These are phyloP conservation scores for Atrichornis clamosus DNA, from an alignment of 2,113 vertebrate genomes.

Conservation along the genomic window DNA sequence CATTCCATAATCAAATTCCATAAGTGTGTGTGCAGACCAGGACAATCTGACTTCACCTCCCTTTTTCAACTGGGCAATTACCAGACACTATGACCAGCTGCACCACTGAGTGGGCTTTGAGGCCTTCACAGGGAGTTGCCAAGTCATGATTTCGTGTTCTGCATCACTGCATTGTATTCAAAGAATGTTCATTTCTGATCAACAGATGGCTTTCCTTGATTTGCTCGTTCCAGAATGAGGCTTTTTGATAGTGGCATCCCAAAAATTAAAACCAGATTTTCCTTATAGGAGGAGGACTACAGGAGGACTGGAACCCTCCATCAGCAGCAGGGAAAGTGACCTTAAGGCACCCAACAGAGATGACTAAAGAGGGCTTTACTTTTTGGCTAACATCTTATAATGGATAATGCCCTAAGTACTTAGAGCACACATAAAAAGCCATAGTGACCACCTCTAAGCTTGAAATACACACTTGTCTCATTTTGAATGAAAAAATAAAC, in stretches of 20 bases:
- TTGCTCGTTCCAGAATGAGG: neutral
- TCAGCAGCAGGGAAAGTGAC: neutral
- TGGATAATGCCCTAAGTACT: neutral
- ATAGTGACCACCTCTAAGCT: neutral
- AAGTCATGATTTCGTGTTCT: neutral
- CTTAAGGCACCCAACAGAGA: neutral
- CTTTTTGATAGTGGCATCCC: neutral
- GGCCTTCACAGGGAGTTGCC: neutral
- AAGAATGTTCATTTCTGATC: neutral
- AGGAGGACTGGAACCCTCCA: neutral
- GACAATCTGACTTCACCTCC: neutral
- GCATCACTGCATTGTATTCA: neutral
- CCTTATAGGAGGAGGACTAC: neutral
- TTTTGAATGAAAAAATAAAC: neutral
- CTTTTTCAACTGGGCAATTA: neutral
- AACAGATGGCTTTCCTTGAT: neutral
- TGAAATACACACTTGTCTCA: neutral
- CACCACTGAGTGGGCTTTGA: neutral
- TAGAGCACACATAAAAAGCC: neutral
- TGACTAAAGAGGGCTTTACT: neutral
- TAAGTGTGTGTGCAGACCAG: neutral
- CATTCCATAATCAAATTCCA: neutral
- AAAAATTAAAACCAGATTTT: neutral
- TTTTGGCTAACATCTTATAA: neutral
- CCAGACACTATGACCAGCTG: neutral